Evolutionary conservation across 2,888 invertebrate species (phyloP).

Genomic region (Galerucella nymphaeae): DNA sequence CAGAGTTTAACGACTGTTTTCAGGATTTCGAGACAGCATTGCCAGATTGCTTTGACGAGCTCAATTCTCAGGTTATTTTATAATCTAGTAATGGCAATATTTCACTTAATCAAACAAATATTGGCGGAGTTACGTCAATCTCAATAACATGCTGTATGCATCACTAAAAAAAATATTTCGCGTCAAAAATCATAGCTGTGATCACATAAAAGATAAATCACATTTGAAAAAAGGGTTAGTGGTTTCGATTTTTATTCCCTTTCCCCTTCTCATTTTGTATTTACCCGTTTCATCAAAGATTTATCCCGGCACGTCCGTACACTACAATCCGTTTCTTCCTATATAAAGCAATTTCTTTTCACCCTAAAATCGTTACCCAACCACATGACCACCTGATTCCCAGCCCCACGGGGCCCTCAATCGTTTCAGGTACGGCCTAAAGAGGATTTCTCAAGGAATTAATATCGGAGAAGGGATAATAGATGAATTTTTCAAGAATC

Average conservation of each 20-base stretch:
- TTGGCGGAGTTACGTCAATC: not conserved
- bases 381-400: constrained; percentile 27
- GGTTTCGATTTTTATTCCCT: constrained; percentile 3
- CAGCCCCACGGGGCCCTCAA: not conserved
- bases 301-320: constrained; percentile 33
- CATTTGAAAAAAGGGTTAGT: constrained; percentile 20
- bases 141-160: not conserved
- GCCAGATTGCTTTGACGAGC: constrained; percentile 10
- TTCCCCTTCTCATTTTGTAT: constrained; percentile 26
- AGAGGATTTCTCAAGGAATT: not conserved
- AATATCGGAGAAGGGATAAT: too few species aligned
- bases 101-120: too few species aligned
- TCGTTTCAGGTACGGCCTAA: not conserved
- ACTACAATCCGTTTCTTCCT: constrained; percentile 33
- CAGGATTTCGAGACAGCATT: constrained; percentile 53
- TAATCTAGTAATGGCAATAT: not conserved
- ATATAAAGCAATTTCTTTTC: constrained; percentile 37
- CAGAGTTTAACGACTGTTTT: constrained; percentile 53
- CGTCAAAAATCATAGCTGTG: not conserved
- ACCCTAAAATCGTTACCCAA: constrained; percentile 34
- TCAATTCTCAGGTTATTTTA: not conserved
- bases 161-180: too few species aligned
- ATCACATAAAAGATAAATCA: constrained; percentile 26
- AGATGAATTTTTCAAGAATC: too few species aligned
- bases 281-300: constrained; percentile 35